Conservation (phyloP, 2,888 invertebrate genomes). For the Thera britannica region DNA sequence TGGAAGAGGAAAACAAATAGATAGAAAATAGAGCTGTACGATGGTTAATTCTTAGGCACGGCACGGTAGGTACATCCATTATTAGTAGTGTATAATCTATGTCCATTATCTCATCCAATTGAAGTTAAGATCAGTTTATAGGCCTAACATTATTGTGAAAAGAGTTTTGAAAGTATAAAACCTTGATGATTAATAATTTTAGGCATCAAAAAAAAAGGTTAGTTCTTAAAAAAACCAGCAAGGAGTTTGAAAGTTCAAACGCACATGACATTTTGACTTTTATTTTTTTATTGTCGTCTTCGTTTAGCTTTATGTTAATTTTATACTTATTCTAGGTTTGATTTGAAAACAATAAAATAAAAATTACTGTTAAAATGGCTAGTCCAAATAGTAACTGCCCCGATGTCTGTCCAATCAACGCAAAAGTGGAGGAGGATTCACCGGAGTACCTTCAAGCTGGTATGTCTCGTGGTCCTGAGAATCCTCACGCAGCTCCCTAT, state of each 20-base stretch:
- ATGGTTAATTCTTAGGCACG: no score
- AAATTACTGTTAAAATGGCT: slow-evolving; percentile 60
- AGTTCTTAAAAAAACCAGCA: no score
- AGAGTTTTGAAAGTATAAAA: no score
- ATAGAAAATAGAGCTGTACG: no score
- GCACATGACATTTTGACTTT: slow-evolving; percentile 18
- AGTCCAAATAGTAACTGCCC: slow-evolving; percentile 59
- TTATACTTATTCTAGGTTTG: slow-evolving; percentile 26
- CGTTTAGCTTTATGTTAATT: slow-evolving; percentile 33
- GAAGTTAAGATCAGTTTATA: no score
- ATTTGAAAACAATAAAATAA: slow-evolving; percentile 24
- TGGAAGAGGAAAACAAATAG: no score
- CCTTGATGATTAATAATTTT: no score
- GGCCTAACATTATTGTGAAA: no score
- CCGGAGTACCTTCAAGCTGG: slow-evolving; percentile 50
- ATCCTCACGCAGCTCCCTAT: slow-evolving; percentile 55
- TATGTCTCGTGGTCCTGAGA: slow-evolving; percentile 33
- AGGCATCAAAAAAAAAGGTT: no score
- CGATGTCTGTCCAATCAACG: slow-evolving; percentile 58
- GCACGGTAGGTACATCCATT: no score
- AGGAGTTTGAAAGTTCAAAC: not conserved
- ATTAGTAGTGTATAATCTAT: no score
- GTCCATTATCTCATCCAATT: no score
- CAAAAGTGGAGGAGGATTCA: not conserved
- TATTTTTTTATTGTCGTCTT: not conserved